Conservation (phyloP, 2,888 invertebrate species). For the Pristionchus exspectatus region DNA sequence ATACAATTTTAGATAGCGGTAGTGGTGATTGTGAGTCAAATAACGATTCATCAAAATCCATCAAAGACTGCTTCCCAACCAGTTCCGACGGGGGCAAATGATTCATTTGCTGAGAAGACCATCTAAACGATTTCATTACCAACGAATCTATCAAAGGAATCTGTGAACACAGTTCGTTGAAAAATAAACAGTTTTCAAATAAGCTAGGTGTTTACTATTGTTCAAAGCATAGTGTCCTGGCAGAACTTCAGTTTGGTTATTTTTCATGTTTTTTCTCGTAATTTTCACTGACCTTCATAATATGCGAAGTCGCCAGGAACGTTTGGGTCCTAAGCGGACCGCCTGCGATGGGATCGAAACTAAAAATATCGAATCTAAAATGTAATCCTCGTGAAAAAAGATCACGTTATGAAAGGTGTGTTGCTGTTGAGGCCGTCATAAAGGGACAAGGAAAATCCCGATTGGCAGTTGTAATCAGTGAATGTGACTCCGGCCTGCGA, state of each 20-base stretch:
- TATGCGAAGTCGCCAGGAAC: background rate
- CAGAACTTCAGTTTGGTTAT: no score
- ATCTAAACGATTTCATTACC: background rate
- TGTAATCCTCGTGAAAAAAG: background rate
- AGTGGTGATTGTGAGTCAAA: no score
- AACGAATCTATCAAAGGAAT: background rate
- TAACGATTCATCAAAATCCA: background rate
- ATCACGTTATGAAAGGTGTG: background rate
- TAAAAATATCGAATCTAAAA: background rate
- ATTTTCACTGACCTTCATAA: background rate
- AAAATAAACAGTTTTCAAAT: no score
- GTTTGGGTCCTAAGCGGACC: background rate
- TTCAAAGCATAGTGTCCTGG: no score
- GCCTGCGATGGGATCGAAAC: background rate
- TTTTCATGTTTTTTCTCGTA: background rate
- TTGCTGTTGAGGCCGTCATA: conserved; percentile 21
- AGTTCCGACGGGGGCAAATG: background rate
- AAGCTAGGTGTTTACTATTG: no score
- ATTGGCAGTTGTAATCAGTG: background rate
- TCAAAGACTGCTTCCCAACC: background rate
- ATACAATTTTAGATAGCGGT: no score
- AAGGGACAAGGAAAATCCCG: background rate
- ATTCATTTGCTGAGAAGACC: background rate
- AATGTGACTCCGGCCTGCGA: background rate
- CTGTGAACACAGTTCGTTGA: background rate